phyloP scores from a whole-genome alignment of 2,797 vertebrate species.

The Xyrichtys novacula region DNA sequence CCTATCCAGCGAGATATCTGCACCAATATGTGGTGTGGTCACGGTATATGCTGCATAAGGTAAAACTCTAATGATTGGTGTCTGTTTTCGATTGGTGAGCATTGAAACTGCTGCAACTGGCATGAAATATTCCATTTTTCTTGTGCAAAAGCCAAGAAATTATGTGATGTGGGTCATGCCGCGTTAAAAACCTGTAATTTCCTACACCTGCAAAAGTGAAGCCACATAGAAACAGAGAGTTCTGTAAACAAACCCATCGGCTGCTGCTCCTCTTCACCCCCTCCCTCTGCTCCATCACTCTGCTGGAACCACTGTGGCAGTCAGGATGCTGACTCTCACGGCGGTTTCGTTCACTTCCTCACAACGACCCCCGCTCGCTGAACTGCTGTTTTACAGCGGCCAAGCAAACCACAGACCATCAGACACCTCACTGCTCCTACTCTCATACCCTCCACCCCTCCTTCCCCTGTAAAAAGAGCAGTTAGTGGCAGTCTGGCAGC shows the following conservation, averaged over 20 bases:
- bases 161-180: constrained; percentile 19
- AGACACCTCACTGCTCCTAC: constrained; percentile 65
- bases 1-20: constrained; percentile 4
- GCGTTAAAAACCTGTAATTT: constrained; percentile 45
- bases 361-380: constrained; percentile 54
- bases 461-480: constrained; percentile 61
- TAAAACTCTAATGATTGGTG: neutral
- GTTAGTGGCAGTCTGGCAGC: constrained; percentile 74
- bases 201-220: constrained; percentile 41
- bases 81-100: neutral
- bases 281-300: constrained; percentile 14
- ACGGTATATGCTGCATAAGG: neutral
- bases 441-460: constrained; percentile 29
- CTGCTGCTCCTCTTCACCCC: neutral
- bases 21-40: neutral
- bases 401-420: constrained; percentile 56
- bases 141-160: constrained; percentile 14
- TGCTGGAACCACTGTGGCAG: constrained; percentile 57
- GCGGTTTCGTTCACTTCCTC: constrained; percentile 75
- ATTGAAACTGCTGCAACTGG: constrained; percentile 5
- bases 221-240: constrained; percentile 28
- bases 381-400: constrained; percentile 67
- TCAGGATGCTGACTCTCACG: constrained; percentile 73
- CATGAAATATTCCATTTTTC: constrained; percentile 3
- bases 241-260: constrained; percentile 37